phyloP scores from a whole-genome alignment of 1,140 invertebrate genomes.

The Oncopodura yosiiana region DNA sequence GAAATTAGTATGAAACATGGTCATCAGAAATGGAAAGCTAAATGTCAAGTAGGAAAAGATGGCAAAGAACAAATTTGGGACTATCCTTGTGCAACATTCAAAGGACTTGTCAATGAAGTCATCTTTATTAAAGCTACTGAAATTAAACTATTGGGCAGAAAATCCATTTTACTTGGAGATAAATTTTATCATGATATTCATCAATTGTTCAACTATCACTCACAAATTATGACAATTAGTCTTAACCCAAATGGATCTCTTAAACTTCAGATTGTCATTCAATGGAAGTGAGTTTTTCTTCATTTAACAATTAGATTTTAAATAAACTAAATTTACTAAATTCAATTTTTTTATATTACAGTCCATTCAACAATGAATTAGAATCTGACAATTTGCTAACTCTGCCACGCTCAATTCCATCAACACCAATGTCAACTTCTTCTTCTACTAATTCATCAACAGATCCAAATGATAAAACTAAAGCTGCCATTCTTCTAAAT shows the following conservation, averaged over 20 bases:
- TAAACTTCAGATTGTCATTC: constrained; percentile 52
- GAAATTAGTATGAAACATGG: constrained; percentile 53
- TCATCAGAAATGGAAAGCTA: constrained; percentile 52
- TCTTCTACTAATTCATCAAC: no score
- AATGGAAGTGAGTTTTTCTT: constrained; percentile 41
- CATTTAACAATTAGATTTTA: neutral
- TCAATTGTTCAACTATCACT: constrained; percentile 51
- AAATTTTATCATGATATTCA: constrained; percentile 53
- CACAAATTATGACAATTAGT: constrained; percentile 57
- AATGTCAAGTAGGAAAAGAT: constrained; percentile 48
- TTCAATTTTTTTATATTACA: no score
- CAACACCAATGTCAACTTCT: no score
- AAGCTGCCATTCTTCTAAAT: no score
- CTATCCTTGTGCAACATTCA: constrained; percentile 43
- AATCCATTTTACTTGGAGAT: constrained; percentile 45
- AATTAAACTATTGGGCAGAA: constrained; percentile 38
- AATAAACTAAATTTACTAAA: no score
- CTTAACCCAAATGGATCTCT: constrained; percentile 54
- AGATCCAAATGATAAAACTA: no score
- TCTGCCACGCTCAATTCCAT: no score
- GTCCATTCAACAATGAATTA: no score
- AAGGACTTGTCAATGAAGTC: constrained; percentile 46
- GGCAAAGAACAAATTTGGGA: constrained; percentile 52
- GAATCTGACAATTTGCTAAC: no score
- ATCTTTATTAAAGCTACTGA: constrained; percentile 49